These are phyloP conservation scores for Actinia tenebrosa DNA, from an alignment of 64 coral and sea anemone genomes.

Conservation along the genomic window DNA sequence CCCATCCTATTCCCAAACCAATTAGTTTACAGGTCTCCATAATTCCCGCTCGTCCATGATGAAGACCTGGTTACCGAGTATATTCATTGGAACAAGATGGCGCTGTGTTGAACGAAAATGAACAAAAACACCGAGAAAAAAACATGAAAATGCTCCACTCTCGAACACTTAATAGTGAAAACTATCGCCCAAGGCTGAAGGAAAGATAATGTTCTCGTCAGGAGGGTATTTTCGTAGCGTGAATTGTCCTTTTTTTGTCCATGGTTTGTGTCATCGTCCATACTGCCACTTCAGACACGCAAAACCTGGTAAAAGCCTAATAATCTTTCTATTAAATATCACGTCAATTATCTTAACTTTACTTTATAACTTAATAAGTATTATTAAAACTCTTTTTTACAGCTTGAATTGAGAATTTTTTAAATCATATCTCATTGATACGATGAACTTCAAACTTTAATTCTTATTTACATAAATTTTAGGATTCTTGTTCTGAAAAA, in stretches of 20 bases:
- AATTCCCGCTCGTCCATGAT: background rate
- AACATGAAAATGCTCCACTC: background rate
- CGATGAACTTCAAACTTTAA: too few species aligned
- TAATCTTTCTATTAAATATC: background rate
- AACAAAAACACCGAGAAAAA: background rate
- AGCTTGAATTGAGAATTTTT: too few species aligned
- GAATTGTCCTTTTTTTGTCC: slow-evolving; percentile 93
- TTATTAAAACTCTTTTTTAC: background rate
- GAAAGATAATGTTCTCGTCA: slow-evolving; percentile 71
- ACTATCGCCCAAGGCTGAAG: background rate
- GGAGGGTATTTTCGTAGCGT: slow-evolving; percentile 95
- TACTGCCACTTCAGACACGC: slow-evolving; percentile 96
- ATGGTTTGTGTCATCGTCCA: slow-evolving; percentile 92
- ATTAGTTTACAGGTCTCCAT: background rate
- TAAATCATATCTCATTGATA: too few species aligned
- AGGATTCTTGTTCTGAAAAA: too few species aligned
- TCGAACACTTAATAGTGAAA: too few species aligned
- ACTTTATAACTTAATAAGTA: background rate
- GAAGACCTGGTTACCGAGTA: background rate
- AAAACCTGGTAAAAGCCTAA: slow-evolving; percentile 44
- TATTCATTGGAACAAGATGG: background rate
- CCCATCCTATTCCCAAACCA: background rate
- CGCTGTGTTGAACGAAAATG: background rate
- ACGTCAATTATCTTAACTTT: background rate
- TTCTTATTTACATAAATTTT: too few species aligned